Base-by-base conservation (phyloP, 2,113 vertebrate genomes). In the Mellivora capensis region DNA sequence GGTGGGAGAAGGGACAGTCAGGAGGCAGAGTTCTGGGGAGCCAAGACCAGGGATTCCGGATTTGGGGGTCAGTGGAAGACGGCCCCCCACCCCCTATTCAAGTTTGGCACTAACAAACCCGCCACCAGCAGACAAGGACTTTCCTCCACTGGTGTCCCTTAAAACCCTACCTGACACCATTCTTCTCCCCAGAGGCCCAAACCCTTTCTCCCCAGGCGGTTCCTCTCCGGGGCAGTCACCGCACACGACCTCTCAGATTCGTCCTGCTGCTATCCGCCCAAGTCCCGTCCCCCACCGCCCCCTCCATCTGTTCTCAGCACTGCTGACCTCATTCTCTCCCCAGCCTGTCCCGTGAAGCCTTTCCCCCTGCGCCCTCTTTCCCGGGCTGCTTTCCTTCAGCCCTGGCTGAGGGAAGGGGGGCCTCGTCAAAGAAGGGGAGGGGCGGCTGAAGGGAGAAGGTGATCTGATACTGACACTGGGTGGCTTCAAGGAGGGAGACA, bases 101-200 rank as follows among this genome's bases (percentile, higher is more conserved):
- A 54, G 90, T 98, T 96, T 98, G 96, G 97, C 97, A 97, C 96
- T 59, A 72, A 77, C 57, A 61, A n/a, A 44, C 80, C 57, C 91
- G 84, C 62, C n/a, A 87, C 87, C 87, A 80, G 81, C 34, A 72
- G 76, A 79, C 1, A 6, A 93, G 72, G 87, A 79, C 21, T 49
- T 61, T 39, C 14, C 34, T 69, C 69, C 4, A 8, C 59, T n/a
- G 49, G 23, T 7, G 34, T 71, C 64, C 59, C 59, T 54, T 59
- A 76, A 76, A 71, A 81, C 59, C 25, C 72, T 67, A 72, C 31
- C 76, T 5, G 18, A 72, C 4, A 17, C 1, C 0, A 1, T 69
- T 87, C 59, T 82, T 77, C 76, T 54, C 72, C 84, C 91, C 69
- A 71, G 85, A 94, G 83, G 76, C 52, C 27, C 89, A 59, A 77